Conservation (phyloP, 1,140 invertebrate genomes). For the Steinernema feltiae region DNA sequence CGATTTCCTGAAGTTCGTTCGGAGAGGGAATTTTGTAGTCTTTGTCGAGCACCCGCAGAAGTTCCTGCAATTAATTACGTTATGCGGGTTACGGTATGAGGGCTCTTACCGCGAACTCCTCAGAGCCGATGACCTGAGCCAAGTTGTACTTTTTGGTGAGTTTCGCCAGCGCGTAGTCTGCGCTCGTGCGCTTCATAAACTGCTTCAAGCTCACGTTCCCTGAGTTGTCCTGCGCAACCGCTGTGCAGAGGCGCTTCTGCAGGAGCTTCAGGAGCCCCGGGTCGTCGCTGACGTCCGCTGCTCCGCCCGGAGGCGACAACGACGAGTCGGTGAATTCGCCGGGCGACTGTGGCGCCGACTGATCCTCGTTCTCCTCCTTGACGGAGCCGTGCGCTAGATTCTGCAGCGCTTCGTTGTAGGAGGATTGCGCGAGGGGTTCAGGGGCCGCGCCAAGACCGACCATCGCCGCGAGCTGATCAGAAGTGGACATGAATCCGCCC, state of each 20-base stretch:
- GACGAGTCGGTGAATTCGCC: neutral
- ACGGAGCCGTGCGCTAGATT: neutral
- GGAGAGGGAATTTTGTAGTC: neutral
- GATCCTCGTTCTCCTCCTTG: neutral
- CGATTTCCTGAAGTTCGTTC: neutral
- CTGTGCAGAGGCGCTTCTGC: neutral
- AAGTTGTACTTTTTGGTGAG: neutral
- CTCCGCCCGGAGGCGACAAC: neutral
- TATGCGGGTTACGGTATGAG: neutral
- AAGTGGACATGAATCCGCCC: neutral
- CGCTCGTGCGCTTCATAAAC: neutral
- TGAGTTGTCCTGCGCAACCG: neutral
- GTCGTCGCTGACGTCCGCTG: neutral
- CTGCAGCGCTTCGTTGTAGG: slow-evolving; percentile 2
- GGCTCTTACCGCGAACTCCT: neutral
- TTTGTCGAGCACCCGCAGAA: neutral
- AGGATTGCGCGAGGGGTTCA: neutral
- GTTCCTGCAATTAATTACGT: neutral
- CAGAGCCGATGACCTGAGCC: neutral
- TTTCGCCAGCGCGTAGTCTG: neutral
- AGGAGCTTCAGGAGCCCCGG: neutral
- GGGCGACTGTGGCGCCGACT: neutral
- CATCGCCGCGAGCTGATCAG: neutral
- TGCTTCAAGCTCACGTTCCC: slow-evolving; percentile 1
- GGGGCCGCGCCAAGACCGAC: neutral